Evolutionary conservation across 2,113 vertebrate species (phyloP).

Genomic region (Chaetops frenatus): DNA sequence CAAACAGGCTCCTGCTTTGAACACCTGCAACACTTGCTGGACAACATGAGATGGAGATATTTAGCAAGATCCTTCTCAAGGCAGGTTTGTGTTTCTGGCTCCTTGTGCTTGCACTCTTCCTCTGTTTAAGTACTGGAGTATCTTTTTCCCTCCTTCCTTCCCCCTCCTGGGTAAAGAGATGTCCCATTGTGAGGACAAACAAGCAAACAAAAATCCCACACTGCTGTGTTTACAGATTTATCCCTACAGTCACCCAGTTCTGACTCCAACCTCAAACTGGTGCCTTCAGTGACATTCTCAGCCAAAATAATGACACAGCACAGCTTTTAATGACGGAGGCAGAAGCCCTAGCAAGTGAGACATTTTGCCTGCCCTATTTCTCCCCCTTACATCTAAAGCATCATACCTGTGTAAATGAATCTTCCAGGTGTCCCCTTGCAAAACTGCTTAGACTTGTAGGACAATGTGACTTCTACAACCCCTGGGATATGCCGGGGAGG

Average conservation of each 20-base stretch:
- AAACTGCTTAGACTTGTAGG: conserved; percentile 99
- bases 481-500: conserved; percentile 98
- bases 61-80: neutral
- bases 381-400: neutral
- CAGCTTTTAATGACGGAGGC: neutral
- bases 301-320: neutral
- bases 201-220: neutral
- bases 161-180: neutral
- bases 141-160: neutral
- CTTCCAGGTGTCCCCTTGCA: conserved; percentile 99
- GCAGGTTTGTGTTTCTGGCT: neutral
- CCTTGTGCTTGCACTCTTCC: neutral
- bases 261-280: neutral
- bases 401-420: conserved; percentile 98
- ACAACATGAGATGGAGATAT: neutral
- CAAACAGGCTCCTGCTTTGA: neutral
- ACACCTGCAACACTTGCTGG: neutral
- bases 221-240: neutral
- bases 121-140: neutral
- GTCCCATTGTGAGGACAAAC: neutral
- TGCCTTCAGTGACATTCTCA: neutral
- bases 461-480: conserved; percentile 98
- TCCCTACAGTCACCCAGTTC: neutral
- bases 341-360: neutral
- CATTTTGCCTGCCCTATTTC: neutral